Conservation (phyloP, 2,797 vertebrate genomes). For the Malurus splendens region DNA sequence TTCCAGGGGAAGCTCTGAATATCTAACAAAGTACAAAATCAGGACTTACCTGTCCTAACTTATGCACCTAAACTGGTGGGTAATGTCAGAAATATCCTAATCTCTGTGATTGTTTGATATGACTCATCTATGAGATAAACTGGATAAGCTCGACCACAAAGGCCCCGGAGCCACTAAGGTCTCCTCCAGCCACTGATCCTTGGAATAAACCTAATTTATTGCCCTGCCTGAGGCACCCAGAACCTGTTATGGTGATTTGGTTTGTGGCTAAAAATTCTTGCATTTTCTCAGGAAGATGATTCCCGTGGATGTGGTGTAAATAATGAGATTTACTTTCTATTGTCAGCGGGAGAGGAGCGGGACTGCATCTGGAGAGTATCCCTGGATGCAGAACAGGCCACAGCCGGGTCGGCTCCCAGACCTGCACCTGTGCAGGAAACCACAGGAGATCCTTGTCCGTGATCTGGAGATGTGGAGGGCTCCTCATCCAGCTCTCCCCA, state of each 20-base stretch:
- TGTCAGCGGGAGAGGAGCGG: not conserved
- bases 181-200: constrained; percentile 21
- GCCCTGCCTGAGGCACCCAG: constrained; percentile 22
- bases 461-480: not conserved
- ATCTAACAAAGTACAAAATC: constrained; percentile 20
- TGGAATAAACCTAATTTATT: constrained; percentile 28
- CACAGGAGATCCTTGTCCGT: not conserved
- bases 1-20: constrained; percentile 25
- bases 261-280: constrained; percentile 44
- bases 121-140: constrained; percentile 46
- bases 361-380: not conserved
- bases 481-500: not conserved
- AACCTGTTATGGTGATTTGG: constrained; percentile 54
- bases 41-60: constrained; percentile 34
- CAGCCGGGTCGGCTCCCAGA: not conserved
- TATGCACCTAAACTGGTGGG: constrained; percentile 43
- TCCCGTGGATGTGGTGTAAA: not conserved
- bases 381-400: not conserved
- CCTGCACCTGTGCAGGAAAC: not conserved
- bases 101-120: constrained; percentile 35
- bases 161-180: constrained; percentile 41
- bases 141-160: constrained; percentile 52
- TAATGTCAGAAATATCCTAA: constrained; percentile 54
- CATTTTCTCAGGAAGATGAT: constrained; percentile 56
- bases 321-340: not conserved